Conservation (phyloP, 2,888 invertebrate species). For the Dicyrtomina minuta region DNA sequence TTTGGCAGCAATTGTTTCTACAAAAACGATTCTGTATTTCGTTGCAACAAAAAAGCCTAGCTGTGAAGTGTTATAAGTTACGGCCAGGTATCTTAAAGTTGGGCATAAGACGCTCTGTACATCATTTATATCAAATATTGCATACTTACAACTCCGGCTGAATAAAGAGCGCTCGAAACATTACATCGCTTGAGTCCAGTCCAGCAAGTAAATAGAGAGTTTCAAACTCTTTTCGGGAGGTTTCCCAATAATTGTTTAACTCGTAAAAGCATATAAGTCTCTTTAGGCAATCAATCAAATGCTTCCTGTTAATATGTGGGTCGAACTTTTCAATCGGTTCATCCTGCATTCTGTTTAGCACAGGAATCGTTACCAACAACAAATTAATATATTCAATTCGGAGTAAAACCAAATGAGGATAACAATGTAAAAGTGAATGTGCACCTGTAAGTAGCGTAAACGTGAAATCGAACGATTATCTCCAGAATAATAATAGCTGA, state of each 20-base stretch:
- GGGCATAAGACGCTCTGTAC: too few species aligned
- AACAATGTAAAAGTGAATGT: not conserved
- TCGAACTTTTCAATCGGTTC: conserved; percentile 65
- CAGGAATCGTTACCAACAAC: too few species aligned
- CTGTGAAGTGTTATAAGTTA: too few species aligned
- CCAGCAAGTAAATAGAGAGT: conserved; percentile 68
- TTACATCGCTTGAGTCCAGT: conserved; percentile 64
- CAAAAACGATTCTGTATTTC: too few species aligned
- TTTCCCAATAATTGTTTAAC: conserved; percentile 55
- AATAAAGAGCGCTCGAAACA: conserved; percentile 59
- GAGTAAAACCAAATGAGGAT: not conserved
- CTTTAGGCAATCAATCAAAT: conserved; percentile 72
- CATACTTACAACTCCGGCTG: conserved; percentile 38
- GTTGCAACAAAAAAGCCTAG: too few species aligned
- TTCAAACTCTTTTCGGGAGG: conserved; percentile 62
- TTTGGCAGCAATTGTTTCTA: too few species aligned
- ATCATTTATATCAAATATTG: too few species aligned
- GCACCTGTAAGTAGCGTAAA: conserved; percentile 71
- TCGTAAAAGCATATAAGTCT: conserved; percentile 66
- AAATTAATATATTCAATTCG: conserved; percentile 1
- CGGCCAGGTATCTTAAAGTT: too few species aligned
- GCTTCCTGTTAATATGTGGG: conserved; percentile 68
- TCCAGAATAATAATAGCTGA: conserved; percentile 67
- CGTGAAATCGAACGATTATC: conserved; percentile 72
- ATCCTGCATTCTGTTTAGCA: conserved; percentile 64